phyloP scores from a whole-genome alignment of 2,113 vertebrate genomes.

The Aix galericulata region DNA sequence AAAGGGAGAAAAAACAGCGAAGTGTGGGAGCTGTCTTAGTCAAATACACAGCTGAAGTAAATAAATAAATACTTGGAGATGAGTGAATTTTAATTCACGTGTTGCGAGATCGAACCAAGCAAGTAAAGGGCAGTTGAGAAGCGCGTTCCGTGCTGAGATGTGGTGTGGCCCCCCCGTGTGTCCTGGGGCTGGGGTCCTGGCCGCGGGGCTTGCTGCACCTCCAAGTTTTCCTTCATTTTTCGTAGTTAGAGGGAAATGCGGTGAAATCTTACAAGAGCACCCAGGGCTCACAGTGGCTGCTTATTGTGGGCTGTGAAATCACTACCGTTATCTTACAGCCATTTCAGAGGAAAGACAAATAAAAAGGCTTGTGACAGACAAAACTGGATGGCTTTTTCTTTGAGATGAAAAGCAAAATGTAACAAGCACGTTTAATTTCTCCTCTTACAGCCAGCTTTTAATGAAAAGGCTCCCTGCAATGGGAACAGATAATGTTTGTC shows the following conservation, averaged over 20 bases:
- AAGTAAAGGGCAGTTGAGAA: background rate
- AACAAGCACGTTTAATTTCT: slow-evolving; percentile 73
- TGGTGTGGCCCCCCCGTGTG: background rate
- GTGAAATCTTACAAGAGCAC: background rate
- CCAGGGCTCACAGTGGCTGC: background rate
- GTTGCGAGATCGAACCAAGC: background rate
- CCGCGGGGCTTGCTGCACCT: background rate
- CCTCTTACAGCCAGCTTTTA: slow-evolving; percentile 60
- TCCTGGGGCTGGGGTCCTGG: too few species aligned
- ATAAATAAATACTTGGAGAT: background rate
- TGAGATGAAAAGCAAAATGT: slow-evolving; percentile 69
- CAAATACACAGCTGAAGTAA: background rate
- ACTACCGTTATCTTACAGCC: background rate
- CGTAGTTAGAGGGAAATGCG: background rate
- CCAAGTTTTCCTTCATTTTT: background rate
- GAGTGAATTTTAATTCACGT: background rate
- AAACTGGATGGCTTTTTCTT: background rate
- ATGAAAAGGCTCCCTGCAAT: slow-evolving; percentile 67
- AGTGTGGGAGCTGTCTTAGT: background rate
- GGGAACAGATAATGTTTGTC: slow-evolving; percentile 76
- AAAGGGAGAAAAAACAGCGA: background rate
- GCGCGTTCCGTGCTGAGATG: background rate
- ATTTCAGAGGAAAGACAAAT: background rate
- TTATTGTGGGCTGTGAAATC: background rate
- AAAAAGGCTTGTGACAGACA: slow-evolving; percentile 37